Conservation (phyloP, 1,140 invertebrate species). For the Drosophila lowei region DNA sequence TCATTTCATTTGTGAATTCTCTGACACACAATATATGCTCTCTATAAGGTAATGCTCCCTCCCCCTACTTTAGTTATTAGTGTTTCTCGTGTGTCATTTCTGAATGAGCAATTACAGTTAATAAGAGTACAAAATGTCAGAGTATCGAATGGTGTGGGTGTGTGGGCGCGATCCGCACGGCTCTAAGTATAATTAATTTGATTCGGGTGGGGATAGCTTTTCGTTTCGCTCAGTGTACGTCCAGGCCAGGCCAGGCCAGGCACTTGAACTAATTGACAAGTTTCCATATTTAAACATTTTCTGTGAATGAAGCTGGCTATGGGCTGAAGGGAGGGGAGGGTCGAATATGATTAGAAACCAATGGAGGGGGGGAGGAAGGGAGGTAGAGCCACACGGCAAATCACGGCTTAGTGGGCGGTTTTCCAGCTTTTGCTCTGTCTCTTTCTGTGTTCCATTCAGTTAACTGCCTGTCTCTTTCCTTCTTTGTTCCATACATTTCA, state of each 20-base stretch:
- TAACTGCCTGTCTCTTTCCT: conserved; percentile 19
- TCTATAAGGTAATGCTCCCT: conserved; percentile 22
- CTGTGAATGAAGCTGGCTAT: conserved; percentile 57
- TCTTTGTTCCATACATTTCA: conserved; percentile 27
- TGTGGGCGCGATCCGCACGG: conserved; percentile 22
- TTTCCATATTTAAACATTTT: conserved; percentile 74
- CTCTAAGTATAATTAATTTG: conserved; percentile 75
- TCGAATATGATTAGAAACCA: conserved; percentile 71
- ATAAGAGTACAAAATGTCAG: conserved; percentile 53
- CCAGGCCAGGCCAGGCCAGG: conserved; percentile 6
- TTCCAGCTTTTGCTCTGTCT: conserved; percentile 13
- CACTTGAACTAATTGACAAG: conserved; percentile 80
- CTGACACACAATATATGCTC: not conserved
- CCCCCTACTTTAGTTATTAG: conserved; percentile 2
- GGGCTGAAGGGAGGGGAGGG: not conserved
- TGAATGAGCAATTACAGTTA: conserved; percentile 75
- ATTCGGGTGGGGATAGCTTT: conserved; percentile 40
- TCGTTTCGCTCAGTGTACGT: conserved; percentile 71
- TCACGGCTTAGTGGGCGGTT: conserved; percentile 53
- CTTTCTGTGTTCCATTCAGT: conserved; percentile 13
- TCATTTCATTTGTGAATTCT: conserved; percentile 4
- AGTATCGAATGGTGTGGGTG: conserved; percentile 17
- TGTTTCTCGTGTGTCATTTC: conserved; percentile 27
- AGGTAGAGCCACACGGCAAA: not conserved
- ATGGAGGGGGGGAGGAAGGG: conserved; percentile 42